A percentile compares a stretch with the other conserved stretches of the same genome.
These are phyloP conservation scores for Ictalurus furcatus DNA, from an alignment of 2,113 vertebrate genomes.

Conservation along the genomic window DNA sequence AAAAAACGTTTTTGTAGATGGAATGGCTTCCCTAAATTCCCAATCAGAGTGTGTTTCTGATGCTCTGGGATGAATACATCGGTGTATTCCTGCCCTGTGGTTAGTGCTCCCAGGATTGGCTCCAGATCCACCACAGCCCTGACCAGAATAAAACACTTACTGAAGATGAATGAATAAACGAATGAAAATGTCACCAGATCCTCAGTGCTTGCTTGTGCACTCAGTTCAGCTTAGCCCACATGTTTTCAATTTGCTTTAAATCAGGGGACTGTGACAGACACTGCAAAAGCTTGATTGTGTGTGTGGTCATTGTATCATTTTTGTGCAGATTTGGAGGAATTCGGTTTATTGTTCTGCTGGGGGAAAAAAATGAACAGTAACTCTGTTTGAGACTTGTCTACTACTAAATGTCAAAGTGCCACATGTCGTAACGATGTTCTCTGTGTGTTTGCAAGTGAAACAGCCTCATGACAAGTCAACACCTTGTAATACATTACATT, in stretches of 20 bases:
- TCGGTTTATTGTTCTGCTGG: not conserved
- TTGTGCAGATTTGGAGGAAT: slow-evolving; percentile 1
- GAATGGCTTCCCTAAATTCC: not conserved
- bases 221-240: not conserved
- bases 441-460: not conserved
- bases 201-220: not conserved
- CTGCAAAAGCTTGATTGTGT: slow-evolving; percentile 1
- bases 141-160: not conserved
- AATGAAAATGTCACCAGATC: slow-evolving; percentile 23
- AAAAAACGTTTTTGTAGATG: not conserved
- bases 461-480: not conserved
- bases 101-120: not conserved
- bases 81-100: slow-evolving; percentile 4
- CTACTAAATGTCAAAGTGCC: not conserved
- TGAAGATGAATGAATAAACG: not conserved
- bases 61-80: not conserved
- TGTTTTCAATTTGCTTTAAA: slow-evolving; percentile 6
- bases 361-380: not conserved
- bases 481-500: not conserved
- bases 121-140: slow-evolving; percentile 14
- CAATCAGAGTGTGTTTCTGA: not conserved
- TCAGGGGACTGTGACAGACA: not conserved
- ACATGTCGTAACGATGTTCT: not conserved
- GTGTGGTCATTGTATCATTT: slow-evolving; percentile 1
- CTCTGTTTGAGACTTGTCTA: not conserved